These are phyloP conservation scores for Trypoxylus dichotomus DNA, from an alignment of 1,140 invertebrate genomes.

Conservation along the genomic window DNA sequence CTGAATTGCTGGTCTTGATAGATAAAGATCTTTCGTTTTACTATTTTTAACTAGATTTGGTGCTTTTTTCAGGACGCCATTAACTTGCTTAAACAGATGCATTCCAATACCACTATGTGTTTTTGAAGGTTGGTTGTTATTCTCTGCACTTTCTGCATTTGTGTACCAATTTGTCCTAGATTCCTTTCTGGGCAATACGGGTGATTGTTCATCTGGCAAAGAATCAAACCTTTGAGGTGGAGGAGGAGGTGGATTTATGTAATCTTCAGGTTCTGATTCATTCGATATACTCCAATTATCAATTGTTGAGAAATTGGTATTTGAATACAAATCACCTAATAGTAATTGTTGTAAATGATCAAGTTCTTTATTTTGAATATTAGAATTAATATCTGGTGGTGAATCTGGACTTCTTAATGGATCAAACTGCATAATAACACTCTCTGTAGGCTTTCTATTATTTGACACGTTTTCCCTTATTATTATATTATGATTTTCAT, in stretches of 20 bases:
- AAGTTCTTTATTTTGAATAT: conserved; percentile 38
- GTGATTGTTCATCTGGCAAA: conserved; percentile 43
- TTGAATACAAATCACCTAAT: conserved; percentile 48
- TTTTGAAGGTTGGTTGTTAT: not conserved
- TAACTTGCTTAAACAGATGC: conserved; percentile 47
- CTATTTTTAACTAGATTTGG: conserved; percentile 45
- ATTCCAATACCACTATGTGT: conserved; percentile 33
- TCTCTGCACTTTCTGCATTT: not conserved
- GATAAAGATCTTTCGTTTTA: conserved; percentile 38
- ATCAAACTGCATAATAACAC: conserved; percentile 52
- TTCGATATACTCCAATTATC: conserved; percentile 51
- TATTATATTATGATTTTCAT: conserved; percentile 42
- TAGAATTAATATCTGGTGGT: conserved; percentile 16
- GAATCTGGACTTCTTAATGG: conserved; percentile 39
- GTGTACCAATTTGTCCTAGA: conserved; percentile 42
- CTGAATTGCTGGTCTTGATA: conserved; percentile 42
- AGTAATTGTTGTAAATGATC: conserved; percentile 49
- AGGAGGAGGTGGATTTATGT: conserved; percentile 55
- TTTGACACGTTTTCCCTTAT: conserved; percentile 27
- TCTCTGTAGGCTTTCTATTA: conserved; percentile 41
- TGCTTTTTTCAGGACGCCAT: conserved; percentile 45
- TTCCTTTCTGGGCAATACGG: conserved; percentile 30
- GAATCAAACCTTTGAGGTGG: conserved; percentile 56
- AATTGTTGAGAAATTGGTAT: conserved; percentile 43
- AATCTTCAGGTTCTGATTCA: conserved; percentile 49